Evolutionary conservation across 2,797 vertebrate genomes (phyloP).

Genomic region (Anableps anableps): DNA sequence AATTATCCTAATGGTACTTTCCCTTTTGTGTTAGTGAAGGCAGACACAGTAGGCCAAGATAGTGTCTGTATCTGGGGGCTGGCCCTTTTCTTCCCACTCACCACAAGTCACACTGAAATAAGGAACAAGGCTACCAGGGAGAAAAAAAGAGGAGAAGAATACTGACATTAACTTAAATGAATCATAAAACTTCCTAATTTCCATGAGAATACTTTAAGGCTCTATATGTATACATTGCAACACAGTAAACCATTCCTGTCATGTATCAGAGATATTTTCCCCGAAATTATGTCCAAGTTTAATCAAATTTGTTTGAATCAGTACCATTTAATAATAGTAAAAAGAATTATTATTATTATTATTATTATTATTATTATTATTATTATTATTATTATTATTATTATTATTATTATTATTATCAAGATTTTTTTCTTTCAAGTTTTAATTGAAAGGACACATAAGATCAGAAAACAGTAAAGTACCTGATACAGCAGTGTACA

Average conservation of each 20-base stretch:
- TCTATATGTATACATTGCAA: not conserved
- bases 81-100: slow-evolving; percentile 59
- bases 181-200: slow-evolving; percentile 30
- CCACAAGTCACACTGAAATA: slow-evolving; percentile 31
- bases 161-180: slow-evolving; percentile 9
- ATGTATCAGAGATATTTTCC: not conserved
- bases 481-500: not conserved
- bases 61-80: slow-evolving; percentile 43
- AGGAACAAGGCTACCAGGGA: slow-evolving; percentile 49
- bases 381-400: not conserved
- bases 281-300: not conserved
- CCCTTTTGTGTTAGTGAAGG: slow-evolving; percentile 51
- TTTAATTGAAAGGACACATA: not conserved
- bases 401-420: not conserved
- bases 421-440: not conserved
- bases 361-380: not conserved
- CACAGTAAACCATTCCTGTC: not conserved
- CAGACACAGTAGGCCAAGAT: slow-evolving; percentile 28
- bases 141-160: slow-evolving; percentile 24
- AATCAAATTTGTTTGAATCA: too few species aligned
- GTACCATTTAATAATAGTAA: not conserved
- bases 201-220: not conserved
- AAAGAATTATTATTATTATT: not conserved
- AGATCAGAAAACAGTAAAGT: not conserved
- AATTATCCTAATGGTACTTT: slow-evolving; percentile 72